Base-by-base conservation (phyloP, 2,888 invertebrate species). In the Chalcis sispes region DNA sequence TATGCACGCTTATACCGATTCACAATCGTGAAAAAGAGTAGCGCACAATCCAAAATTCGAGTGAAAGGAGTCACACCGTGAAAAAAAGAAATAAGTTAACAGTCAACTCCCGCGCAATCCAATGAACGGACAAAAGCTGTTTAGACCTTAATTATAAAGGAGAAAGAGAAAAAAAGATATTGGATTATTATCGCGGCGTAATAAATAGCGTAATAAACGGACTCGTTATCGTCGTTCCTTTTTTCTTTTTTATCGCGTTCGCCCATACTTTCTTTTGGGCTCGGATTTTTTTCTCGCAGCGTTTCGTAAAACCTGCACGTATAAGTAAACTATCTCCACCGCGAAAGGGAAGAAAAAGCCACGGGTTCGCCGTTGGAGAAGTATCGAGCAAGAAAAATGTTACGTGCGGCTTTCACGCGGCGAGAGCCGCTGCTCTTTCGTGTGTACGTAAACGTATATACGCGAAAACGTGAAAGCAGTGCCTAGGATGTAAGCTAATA, bases 51-150 rank as follows among this genome's bases (percentile, higher is more conserved):
- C 27, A 52, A 66, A 40, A 29, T 8, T 29, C 27, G 29, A 70
- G 61, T 75, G 75, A 75, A 75, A 66, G 75, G 59, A 65, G 32
- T 23, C n/a, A 23, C 20, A 2, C 36, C 3, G 23, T 23, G 10
- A 48, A n/a, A 65, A 56, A 54, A 42, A 54, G 20, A 1, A 36
- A 40, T 40, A 27, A 29, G 54, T 15, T 36, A 29, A n/a, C n/a
- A n/a, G n/a, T n/a, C n/a, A n/a, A n/a, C n/a, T n/a, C n/a, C n/a
- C n/a, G n/a, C n/a, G n/a, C n/a, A n/a, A n/a, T n/a, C n/a, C n/a
- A n/a, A n/a, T 18, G 15, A 52, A 42, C 40, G 25, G 27, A 54
- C 50, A 74, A 67, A 67, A 64, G 42, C 46, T 46, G 32, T 58
- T 46, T 48, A 29, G 61, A 10, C 32, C 42, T 71, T 71, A 66